Conservation (phyloP, 2,888 invertebrate genomes). For the Lacanobia oleracea region DNA sequence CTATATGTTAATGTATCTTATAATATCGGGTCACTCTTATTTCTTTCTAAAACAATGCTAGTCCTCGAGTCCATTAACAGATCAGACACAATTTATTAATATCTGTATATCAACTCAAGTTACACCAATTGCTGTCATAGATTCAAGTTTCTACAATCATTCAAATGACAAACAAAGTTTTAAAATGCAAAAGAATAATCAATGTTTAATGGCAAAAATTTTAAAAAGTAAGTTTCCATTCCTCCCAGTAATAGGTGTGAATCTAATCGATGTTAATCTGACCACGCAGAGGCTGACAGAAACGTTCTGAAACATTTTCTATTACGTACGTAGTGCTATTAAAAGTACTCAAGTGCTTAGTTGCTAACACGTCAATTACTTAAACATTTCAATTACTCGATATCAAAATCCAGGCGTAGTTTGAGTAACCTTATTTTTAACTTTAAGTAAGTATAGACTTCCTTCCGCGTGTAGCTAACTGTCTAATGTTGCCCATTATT, state of each 20-base stretch:
- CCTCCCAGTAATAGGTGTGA: not conserved
- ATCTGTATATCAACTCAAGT: not conserved
- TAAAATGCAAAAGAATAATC: not conserved
- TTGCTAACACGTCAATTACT: conserved; percentile 32
- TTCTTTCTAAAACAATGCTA: not conserved
- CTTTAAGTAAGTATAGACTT: conserved; percentile 56
- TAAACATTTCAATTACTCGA: conserved; percentile 62
- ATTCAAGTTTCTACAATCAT: not conserved
- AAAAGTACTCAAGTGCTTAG: conserved; percentile 2
- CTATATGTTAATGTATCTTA: not conserved
- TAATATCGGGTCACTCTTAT: not conserved
- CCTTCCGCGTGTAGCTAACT: conserved; percentile 69
- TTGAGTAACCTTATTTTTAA: conserved; percentile 71
- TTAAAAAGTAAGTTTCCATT: not conserved
- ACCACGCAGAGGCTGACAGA: conserved; percentile 6
- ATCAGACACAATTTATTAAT: not conserved
- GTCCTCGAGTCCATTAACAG: not conserved
- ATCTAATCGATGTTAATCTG: conserved; percentile 29
- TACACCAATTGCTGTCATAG: not conserved
- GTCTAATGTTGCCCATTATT: conserved; percentile 57
- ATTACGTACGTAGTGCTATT: not conserved
- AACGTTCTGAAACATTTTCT: not conserved
- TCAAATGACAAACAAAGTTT: not conserved
- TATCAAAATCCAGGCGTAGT: conserved; percentile 64
- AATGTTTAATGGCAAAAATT: not conserved